Evolutionary conservation across 2,797 vertebrate genomes (phyloP).

Genomic region (Xiphorhynchus erythropygius): DNA sequence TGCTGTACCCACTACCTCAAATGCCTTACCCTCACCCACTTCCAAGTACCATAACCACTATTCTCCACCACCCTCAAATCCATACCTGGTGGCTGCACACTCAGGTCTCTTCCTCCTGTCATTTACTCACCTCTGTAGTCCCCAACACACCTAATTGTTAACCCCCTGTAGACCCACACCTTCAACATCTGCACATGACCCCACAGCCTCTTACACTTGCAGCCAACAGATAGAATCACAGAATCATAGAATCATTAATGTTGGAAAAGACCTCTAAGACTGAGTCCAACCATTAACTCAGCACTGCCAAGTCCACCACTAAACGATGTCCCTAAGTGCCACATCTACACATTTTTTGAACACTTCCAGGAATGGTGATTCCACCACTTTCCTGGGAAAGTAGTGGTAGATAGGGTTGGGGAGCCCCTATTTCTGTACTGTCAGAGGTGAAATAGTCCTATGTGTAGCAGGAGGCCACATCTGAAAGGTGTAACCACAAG

Average conservation of each 20-base stretch:
- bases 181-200: accelerated
- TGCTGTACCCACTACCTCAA: not conserved
- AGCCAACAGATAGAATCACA: not conserved
- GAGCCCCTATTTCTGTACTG: not conserved
- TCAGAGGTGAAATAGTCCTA: not conserved
- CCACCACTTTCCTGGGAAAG: not conserved
- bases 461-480: not conserved
- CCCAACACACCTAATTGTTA: not conserved
- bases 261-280: not conserved
- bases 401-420: not conserved
- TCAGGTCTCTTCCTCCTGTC: not conserved
- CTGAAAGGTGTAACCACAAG: not conserved
- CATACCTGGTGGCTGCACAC: not conserved
- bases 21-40: not conserved
- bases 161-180: not conserved
- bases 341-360: not conserved
- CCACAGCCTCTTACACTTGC: not conserved
- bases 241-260: not conserved
- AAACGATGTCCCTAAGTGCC: not conserved
- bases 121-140: not conserved
- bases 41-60: not conserved
- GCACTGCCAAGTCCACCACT: not conserved
- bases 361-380: not conserved
- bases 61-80: not conserved
- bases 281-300: not conserved